Evolutionary conservation across 2,113 vertebrate species (phyloP), one percentile per base, ranked within the genome.

Genomic region (Planiliza haematocheilus): DNA sequence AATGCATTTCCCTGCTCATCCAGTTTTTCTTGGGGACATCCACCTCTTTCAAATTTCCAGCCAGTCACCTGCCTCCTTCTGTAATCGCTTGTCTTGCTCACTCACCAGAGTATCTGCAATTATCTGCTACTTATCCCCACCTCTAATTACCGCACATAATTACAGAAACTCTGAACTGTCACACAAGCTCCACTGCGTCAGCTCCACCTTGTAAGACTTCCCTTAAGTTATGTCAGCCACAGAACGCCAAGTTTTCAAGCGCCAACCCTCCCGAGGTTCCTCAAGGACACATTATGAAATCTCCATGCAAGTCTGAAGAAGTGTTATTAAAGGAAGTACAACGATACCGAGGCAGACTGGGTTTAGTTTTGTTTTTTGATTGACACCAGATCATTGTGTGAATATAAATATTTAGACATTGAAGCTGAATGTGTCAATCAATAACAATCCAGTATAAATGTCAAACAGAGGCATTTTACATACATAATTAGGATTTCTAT

Each of bases 211-310:
- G 51, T 42, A 75, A 81, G 39, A 49, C 62, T 74, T 82, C 7
- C 34, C 67, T 34, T 1, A 41, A 67, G 65, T 86, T 86, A 66
- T 79, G 69, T 86, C 87, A 86, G 62, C 2, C 14, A 6, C 13
- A 34, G 51, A 61, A 24, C 12, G 1, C 1, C 72, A 56, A 66
- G 52, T 69, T 65, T 53, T 43, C 43, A 39, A 67, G 53, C 16
- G 57, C 24, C 18, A 45, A 50, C 13, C 39, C 70, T 61, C 65
- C 20, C 0, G 1, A 11, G 64, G 18, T 14, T 74, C 59, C 34
- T 81, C 73, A 83, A 86, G 87, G 84, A 76, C 73, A 36, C 58
- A 59, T 70, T 79, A 67, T 20, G 71, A 82, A 86, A 81, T 70
- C 42, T 50, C 43, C 4, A 20, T 37, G 68, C 64, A 82, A 79